phyloP scores from a whole-genome alignment of 2,797 vertebrate species.

The Sphaeramia orbicularis region DNA sequence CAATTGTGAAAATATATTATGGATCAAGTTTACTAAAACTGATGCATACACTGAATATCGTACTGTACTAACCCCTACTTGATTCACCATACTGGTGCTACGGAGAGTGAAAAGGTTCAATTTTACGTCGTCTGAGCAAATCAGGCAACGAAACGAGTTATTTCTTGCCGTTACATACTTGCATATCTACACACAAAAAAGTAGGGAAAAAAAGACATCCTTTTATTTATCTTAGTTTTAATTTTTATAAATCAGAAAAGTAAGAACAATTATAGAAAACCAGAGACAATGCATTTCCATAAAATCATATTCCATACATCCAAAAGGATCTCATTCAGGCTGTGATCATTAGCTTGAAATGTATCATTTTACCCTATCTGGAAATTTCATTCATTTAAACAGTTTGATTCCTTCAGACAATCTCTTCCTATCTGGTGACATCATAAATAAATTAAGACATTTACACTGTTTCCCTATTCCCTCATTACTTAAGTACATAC shows the following conservation, averaged over 20 bases:
- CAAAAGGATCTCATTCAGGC: constrained; percentile 10
- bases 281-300: constrained; percentile 8
- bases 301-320: constrained; percentile 16
- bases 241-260: constrained; percentile 38
- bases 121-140: background rate
- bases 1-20: fast-evolving
- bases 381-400: constrained; percentile 25
- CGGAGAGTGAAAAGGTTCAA: constrained; percentile 28
- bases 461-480: background rate
- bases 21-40: background rate
- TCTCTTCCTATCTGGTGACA: constrained; percentile 7
- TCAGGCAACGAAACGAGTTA: background rate
- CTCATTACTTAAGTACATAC: background rate
- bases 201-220: fast-evolving
- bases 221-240: background rate
- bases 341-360: constrained; percentile 11
- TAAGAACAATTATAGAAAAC: constrained; percentile 16
- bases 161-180: too few species aligned
- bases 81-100: background rate
- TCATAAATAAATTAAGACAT: constrained; percentile 51
- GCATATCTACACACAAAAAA: background rate
- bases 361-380: background rate
- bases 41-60: background rate
- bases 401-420: background rate
- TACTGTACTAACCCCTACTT: fast-evolving